Base-by-base conservation (phyloP, 2,797 vertebrate genomes). In the Schizopygopsis malacanthus region DNA sequence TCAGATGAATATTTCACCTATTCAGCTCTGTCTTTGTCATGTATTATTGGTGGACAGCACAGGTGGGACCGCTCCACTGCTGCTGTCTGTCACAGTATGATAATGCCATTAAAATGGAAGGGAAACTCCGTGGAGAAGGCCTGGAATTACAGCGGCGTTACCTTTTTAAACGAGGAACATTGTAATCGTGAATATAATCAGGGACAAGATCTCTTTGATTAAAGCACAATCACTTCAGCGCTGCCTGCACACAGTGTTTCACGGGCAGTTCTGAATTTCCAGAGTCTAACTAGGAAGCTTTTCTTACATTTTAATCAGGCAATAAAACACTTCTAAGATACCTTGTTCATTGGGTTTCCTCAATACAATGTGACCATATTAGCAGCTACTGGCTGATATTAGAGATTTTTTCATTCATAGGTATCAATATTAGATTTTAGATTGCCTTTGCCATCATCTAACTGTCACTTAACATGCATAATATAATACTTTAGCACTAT, bases 121-220 rank as follows among this genome's bases (percentile, higher is more conserved):
- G 18, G 43, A 54, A 73, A 59, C 63, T 63, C 71, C 37, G 43
- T 77, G 69, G 79, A 75, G 82, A 65, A 59, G 79, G 41, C 50
- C 52, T 39, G 41, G 80, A 28, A 56, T 79, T 77, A 87, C 13
- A 63, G 3, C 61, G 11, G 18, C n/a, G 13, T 54, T 80, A 76
- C 63, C 81, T 77, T 85, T 86, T 88, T 87, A 87, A 87, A 87
- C n/a, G n/a, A 89, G 70, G 59, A 59, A 79, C 81, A 81, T 87
- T 87, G 85, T 54, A 87, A 79, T 73, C 15, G 69, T 77, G 83
- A 80, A 77, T 77, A 56, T 77, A 56, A 77, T 77, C 75, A 41
- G 75, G 72, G 65, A 82, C 11, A 45, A 67, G 86, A 82, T 77
- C 37, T 28, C 45, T 82, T 84, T 87, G 87, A 90, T 86, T 90